Conservation (phyloP, 2,888 invertebrate species). For the Heteropelma amictum region DNA sequence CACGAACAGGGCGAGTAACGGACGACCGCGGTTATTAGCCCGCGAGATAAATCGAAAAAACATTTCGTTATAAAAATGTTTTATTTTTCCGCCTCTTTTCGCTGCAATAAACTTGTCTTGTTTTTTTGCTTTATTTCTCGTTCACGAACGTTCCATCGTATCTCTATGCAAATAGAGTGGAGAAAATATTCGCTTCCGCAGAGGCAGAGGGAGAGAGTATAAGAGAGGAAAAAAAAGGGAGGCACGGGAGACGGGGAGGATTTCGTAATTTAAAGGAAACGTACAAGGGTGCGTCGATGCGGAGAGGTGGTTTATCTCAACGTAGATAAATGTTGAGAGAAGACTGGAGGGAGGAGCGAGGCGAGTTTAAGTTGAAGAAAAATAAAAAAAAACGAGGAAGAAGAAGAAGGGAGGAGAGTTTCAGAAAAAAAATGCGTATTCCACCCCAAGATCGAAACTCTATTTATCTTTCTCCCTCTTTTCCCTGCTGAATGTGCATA, state of each 20-base stretch:
- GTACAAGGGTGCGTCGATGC: constrained; percentile 56
- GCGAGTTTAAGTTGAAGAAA: too few relatives aligned
- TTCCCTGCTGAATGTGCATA: background rate
- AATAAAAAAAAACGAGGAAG: constrained; percentile 5
- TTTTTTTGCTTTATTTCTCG: too few relatives aligned
- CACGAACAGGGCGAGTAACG: too few relatives aligned
- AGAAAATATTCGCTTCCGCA: constrained; percentile 64
- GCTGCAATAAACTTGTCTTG: constrained; percentile 55
- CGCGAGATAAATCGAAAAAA: constrained; percentile 26
- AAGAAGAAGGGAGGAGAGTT: constrained; percentile 24
- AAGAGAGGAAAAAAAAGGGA: constrained; percentile 48
- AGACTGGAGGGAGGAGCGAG: background rate
- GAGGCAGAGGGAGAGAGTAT: constrained; percentile 37
- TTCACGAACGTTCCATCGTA: constrained; percentile 63
- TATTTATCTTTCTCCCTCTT: constrained; percentile 56
- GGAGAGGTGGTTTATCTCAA: constrained; percentile 57
- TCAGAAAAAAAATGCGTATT: constrained; percentile 59
- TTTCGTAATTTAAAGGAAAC: constrained; percentile 57
- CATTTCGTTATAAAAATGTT: constrained; percentile 33
- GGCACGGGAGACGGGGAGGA: constrained; percentile 32
- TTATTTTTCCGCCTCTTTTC: constrained; percentile 43
- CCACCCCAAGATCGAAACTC: constrained; percentile 64
- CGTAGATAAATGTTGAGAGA: constrained; percentile 31
- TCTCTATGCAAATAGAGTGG: constrained; percentile 74
- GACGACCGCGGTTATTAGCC: constrained; percentile 25